Percentiles rank a stretch among this genome's conserved stretches.
phyloP scores from a whole-genome alignment of 2,797 vertebrate genomes.

The Heteromormyrus szaboi region DNA sequence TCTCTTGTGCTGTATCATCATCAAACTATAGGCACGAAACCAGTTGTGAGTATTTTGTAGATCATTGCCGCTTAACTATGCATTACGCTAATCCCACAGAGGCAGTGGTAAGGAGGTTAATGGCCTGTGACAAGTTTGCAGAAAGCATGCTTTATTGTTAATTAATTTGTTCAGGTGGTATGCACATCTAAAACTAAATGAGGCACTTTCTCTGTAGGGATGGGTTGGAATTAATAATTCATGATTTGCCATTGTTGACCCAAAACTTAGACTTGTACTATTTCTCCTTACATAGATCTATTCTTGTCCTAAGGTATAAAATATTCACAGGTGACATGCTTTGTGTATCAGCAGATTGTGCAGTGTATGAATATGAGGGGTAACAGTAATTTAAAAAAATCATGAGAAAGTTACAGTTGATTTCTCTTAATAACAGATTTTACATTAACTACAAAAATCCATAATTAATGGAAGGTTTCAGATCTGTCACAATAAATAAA shows the following conservation, averaged over 20 bases:
- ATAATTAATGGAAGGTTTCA: neutral
- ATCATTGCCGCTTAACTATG: neutral
- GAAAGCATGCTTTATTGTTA: conserved; percentile 15
- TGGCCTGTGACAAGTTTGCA: conserved; percentile 11
- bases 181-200: conserved; percentile 14
- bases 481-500: neutral
- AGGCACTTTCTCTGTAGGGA: conserved; percentile 12
- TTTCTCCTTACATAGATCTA: neutral
- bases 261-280: neutral
- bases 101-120: conserved; percentile 8
- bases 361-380: neutral
- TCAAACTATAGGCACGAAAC: neutral
- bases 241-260: conserved; percentile 7
- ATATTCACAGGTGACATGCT: conserved; percentile 4
- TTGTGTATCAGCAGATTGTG: neutral
- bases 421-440: neutral
- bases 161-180: conserved; percentile 21
- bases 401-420: neutral
- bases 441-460: neutral
- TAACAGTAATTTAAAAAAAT: neutral
- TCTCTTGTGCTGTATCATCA: neutral
- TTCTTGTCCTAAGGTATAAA: conserved; percentile 8
- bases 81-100: conserved; percentile 12
- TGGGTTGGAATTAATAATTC: conserved; percentile 7
- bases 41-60: neutral